Conservation (phyloP, 2,113 vertebrate species). For the Platysternon megacephalum region DNA sequence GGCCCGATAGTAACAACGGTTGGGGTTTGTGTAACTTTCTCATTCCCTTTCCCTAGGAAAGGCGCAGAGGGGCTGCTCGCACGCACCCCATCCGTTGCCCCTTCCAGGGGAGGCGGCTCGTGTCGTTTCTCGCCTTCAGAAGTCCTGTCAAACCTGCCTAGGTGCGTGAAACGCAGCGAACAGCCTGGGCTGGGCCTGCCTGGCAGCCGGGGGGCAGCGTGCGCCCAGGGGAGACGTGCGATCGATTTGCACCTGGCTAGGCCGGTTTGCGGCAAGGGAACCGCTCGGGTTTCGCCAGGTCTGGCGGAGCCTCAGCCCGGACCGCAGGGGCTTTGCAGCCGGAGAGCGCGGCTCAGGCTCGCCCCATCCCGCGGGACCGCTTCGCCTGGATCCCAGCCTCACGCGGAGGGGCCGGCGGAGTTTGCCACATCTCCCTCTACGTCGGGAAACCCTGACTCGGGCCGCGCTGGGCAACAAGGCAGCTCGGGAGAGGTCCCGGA, state of each 20-base stretch:
- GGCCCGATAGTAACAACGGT: neutral
- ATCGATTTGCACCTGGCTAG: neutral
- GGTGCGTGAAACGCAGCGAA: too few relatives aligned
- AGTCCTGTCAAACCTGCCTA: too few relatives aligned
- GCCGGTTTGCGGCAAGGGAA: too few relatives aligned
- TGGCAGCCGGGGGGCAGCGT: neutral
- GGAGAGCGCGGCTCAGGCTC: neutral
- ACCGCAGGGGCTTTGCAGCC: accelerated
- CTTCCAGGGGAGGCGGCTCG: neutral
- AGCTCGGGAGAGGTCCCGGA: too few relatives aligned
- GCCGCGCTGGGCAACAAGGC: too few relatives aligned
- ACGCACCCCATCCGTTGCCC: neutral
- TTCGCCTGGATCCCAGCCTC: too few relatives aligned
- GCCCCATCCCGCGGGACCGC: too few relatives aligned
- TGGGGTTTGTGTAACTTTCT: neutral
- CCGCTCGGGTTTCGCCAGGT: too few relatives aligned
- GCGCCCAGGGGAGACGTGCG: too few relatives aligned
- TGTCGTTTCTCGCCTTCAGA: neutral
- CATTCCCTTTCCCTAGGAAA: neutral
- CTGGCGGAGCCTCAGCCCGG: neutral
- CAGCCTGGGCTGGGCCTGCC: too few relatives aligned
- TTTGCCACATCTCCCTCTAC: too few relatives aligned
- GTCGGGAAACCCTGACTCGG: too few relatives aligned
- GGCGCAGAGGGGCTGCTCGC: neutral
- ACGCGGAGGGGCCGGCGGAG: neutral